phyloP scores from a whole-genome alignment of 2,113 vertebrate species.

The Colaptes auratus region DNA sequence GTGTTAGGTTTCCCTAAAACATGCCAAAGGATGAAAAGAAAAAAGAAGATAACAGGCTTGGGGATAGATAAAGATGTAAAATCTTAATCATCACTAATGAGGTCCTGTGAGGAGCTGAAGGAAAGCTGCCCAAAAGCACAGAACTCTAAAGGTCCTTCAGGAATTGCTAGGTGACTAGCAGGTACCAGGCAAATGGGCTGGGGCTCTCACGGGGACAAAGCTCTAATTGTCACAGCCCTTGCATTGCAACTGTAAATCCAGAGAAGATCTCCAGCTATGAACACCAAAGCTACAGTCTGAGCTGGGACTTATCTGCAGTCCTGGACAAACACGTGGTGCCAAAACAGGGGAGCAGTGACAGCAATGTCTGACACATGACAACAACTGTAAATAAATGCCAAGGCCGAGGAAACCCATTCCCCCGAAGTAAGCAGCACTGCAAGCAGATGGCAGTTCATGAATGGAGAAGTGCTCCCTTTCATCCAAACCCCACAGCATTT shows the following conservation, averaged over 20 bases:
- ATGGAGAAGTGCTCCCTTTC: not conserved
- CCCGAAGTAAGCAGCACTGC: not conserved
- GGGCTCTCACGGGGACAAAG: not conserved
- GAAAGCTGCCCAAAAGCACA: not conserved
- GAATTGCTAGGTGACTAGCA: not conserved
- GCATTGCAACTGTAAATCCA: not conserved
- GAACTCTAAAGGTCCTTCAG: not conserved
- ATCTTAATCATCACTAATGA: not conserved
- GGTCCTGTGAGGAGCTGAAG: not conserved
- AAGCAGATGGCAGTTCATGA: not conserved
- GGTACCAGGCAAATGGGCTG: not conserved
- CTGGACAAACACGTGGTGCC: not conserved
- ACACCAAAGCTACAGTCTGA: not conserved
- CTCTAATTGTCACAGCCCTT: not conserved
- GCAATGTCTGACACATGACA: not conserved
- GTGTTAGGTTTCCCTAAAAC: conserved; percentile 89
- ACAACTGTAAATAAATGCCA: not conserved
- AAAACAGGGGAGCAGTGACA: not conserved
- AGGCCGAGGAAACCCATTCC: not conserved
- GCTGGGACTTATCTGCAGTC: not conserved
- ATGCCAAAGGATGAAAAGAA: not conserved
- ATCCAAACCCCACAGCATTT: not conserved
- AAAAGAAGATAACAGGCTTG: not conserved
- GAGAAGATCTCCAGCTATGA: not conserved
- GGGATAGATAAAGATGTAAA: not conserved